Evolutionary conservation across 2,113 vertebrate species (phyloP).

Genomic region (Philantomba maxwellii): DNA sequence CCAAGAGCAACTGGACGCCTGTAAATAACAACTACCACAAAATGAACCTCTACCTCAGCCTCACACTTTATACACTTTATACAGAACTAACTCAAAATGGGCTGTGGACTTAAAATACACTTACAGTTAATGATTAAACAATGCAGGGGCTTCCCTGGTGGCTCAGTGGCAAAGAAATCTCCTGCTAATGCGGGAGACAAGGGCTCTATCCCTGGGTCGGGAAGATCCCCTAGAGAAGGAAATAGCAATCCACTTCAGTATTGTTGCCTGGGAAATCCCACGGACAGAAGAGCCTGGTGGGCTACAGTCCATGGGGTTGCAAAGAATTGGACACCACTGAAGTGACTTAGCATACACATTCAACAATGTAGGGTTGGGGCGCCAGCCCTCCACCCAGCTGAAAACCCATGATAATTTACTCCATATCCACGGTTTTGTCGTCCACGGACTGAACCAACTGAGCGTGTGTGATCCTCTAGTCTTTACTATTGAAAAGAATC

Average conservation of each 20-base stretch:
- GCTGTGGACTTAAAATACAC: neutral
- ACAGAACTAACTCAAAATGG: neutral
- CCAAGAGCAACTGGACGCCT: neutral
- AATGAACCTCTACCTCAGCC: neutral
- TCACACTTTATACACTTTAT: neutral
- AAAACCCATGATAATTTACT: neutral
- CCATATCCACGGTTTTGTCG: neutral
- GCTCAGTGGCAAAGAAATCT: neutral
- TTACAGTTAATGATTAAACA: neutral
- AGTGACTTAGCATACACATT: neutral
- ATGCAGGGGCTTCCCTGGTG: neutral
- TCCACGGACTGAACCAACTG: neutral
- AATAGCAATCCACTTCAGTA: neutral
- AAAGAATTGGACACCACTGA: neutral
- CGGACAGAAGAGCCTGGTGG: neutral
- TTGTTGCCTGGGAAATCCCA: neutral
- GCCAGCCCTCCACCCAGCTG: neutral
- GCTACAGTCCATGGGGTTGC: neutral
- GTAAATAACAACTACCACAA: too few relatives aligned
- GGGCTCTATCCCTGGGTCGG: neutral
- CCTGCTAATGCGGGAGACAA: accelerated
- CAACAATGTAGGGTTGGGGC: neutral
- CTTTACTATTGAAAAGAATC: neutral
- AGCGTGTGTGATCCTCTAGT: neutral
- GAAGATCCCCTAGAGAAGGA: neutral